Conservation (phyloP, 1,140 invertebrate species). For the Drosophila grimshawi region DNA sequence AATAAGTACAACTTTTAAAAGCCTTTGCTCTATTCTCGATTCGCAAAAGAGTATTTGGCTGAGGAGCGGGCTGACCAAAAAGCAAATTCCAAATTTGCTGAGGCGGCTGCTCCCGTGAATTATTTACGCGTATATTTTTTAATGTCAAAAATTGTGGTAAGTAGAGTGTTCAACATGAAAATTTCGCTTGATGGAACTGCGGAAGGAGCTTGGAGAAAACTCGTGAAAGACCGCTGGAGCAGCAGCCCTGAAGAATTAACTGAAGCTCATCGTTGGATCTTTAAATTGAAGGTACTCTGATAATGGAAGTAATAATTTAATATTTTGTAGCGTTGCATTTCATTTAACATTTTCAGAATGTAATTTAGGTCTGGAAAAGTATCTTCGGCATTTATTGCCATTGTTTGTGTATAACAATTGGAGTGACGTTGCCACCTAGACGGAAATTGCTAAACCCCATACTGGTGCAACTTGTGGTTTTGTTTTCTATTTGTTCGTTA, state of each 20-base stretch:
- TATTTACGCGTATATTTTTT: constrained; percentile 1
- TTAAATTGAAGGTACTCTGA: constrained; percentile 6
- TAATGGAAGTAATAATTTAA: constrained; percentile 32
- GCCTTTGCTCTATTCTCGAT: constrained; percentile 54
- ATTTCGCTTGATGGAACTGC: not conserved
- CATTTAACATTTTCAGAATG: constrained; percentile 23
- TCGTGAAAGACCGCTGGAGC: not conserved
- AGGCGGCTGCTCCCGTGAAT: constrained; percentile 48
- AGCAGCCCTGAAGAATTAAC: not conserved
- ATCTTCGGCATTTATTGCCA: not conserved
- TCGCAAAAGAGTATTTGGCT: constrained; percentile 55
- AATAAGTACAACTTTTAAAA: constrained; percentile 13
- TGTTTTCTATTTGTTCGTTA: not conserved
- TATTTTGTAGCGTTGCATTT: constrained; percentile 12
- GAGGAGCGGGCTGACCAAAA: constrained; percentile 41
- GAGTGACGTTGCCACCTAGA: constrained; percentile 10
- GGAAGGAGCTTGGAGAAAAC: not conserved
- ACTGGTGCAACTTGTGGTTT: not conserved
- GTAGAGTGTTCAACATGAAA: constrained; percentile 61
- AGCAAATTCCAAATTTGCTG: constrained; percentile 26
- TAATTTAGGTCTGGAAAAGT: not conserved
- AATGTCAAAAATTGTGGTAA: constrained; percentile 36
- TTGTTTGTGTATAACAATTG: not conserved
- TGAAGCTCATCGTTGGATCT: not conserved
- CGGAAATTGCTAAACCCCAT: not conserved